Evolutionary conservation across 2,113 vertebrate genomes (phyloP).

Genomic region (Fulica atra): DNA sequence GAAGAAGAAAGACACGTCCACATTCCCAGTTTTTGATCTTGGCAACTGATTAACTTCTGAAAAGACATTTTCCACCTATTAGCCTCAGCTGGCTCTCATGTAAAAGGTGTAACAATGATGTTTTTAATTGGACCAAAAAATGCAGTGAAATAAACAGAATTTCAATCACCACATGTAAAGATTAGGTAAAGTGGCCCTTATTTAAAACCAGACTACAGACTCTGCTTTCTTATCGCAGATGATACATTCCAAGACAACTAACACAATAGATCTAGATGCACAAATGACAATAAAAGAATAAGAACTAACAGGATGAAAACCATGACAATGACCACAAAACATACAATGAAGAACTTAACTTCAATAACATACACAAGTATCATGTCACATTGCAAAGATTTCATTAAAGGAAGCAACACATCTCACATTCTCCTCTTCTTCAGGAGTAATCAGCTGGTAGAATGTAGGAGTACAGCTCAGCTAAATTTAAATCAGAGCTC

Average conservation of each 20-base stretch:
- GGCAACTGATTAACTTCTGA: not conserved
- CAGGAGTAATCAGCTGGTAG: not conserved
- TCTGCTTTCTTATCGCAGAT: not conserved
- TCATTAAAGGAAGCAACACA: not conserved
- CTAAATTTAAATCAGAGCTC: not conserved
- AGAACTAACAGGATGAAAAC: not conserved
- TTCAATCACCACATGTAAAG: not conserved
- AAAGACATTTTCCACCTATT: not conserved
- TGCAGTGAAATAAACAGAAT: not conserved
- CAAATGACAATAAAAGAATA: not conserved
- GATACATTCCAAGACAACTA: not conserved
- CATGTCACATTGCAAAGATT: not conserved
- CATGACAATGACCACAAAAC: not conserved
- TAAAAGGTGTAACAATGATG: not conserved
- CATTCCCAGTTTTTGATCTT: not conserved
- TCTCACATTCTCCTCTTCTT: not conserved
- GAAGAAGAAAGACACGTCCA: not conserved
- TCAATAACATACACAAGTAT: not conserved
- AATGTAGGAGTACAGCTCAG: not conserved
- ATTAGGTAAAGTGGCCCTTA: not conserved
- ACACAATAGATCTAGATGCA: not conserved
- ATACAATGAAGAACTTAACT: not conserved
- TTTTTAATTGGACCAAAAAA: not conserved
- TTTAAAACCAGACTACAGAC: not conserved
- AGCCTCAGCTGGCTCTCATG: not conserved